Percentiles rank a stretch among this genome's conserved stretches.
Evolutionary conservation across 2,797 vertebrate species (phyloP).

Genomic region (Pantherophis vulpinus): DNA sequence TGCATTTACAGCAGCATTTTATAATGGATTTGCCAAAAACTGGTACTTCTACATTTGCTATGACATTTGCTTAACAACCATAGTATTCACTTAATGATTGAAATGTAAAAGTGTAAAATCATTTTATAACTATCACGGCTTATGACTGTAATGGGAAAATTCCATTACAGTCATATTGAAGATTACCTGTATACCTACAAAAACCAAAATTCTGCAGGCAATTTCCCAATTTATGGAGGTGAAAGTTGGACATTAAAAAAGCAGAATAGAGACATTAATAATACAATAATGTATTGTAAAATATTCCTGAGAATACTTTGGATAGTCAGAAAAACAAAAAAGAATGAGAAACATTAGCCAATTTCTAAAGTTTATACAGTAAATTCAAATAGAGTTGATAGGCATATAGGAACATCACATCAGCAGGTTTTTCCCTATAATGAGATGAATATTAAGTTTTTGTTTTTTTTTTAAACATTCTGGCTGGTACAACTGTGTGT

Average conservation of each 20-base stretch:
- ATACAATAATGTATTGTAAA: background rate
- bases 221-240: background rate
- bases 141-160: too few relatives aligned
- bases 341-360: background rate
- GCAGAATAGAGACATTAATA: background rate
- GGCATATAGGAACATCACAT: background rate
- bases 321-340: background rate
- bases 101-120: too few relatives aligned
- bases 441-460: background rate
- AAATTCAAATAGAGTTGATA: background rate
- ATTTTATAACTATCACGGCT: too few relatives aligned
- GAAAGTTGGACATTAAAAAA: background rate
- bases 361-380: background rate
- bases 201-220: background rate
- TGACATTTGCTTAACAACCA: too few relatives aligned
- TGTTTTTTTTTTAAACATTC: too few relatives aligned
- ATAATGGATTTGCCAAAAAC: too few relatives aligned
- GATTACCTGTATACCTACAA: background rate
- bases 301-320: background rate
- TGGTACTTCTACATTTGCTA: too few relatives aligned
- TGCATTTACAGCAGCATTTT: too few relatives aligned
- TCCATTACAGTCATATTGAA: too few relatives aligned
- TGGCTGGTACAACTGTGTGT: background rate
- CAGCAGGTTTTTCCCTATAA: background rate
- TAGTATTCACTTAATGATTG: too few relatives aligned